Evolutionary conservation across 2,113 vertebrate species (phyloP).

Genomic region (Brachyistius frenatus): DNA sequence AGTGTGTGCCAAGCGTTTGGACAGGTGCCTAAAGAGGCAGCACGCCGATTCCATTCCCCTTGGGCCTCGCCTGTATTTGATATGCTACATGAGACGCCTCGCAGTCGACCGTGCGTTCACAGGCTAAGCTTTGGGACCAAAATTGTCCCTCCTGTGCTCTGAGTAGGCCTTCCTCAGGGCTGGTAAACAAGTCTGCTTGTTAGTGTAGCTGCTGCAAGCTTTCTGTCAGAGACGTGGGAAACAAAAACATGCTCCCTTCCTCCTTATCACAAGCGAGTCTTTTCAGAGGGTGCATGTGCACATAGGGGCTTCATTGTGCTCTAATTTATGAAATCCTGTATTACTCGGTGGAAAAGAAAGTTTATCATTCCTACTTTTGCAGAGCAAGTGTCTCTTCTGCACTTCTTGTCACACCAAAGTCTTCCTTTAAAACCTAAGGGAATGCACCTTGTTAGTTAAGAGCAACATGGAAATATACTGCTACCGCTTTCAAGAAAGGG

Average conservation of each 20-base stretch:
- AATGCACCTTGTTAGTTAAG: constrained; percentile 76
- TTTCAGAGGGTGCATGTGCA: constrained; percentile 49
- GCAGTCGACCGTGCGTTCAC: constrained; percentile 41
- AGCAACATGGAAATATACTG: constrained; percentile 58
- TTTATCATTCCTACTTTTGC: constrained; percentile 67
- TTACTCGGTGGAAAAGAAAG: constrained; percentile 67
- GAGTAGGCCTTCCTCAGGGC: constrained; percentile 66
- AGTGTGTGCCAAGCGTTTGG: constrained; percentile 69
- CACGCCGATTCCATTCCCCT: constrained; percentile 48
- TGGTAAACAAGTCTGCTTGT: constrained; percentile 77
- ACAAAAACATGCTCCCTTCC: constrained; percentile 48
- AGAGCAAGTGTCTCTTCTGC: constrained; percentile 38
- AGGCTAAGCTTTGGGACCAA: constrained; percentile 55
- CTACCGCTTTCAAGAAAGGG: constrained; percentile 62
- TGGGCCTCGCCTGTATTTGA: constrained; percentile 67
- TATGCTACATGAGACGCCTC: constrained; percentile 66
- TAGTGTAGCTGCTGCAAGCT: constrained; percentile 62
- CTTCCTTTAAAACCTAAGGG: constrained; percentile 63
- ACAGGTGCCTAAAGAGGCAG: constrained; percentile 71
- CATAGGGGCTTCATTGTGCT: constrained; percentile 43
- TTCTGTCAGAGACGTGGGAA: constrained; percentile 57
- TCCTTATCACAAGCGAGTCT: constrained; percentile 56
- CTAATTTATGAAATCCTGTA: constrained; percentile 68
- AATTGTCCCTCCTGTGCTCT: constrained; percentile 53
- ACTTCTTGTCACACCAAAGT: constrained; percentile 61